A percentile compares a stretch with the other conserved stretches of the same genome.
phyloP scores from a whole-genome alignment of 2,113 vertebrate species.

The Sigmodon hispidus region DNA sequence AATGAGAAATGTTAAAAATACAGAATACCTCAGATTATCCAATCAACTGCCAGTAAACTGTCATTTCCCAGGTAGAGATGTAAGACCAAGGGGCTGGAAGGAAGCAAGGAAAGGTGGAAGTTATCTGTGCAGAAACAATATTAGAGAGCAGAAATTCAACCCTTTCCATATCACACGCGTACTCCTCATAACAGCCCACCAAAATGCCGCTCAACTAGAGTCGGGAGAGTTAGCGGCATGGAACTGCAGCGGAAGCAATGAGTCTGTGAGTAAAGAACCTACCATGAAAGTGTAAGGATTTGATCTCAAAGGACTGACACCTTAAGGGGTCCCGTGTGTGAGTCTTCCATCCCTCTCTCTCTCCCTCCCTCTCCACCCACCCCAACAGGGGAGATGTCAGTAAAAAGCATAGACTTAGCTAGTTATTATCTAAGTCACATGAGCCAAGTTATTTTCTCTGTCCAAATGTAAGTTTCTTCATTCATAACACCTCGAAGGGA shows the following conservation, averaged over 20 bases:
- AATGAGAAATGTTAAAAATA: constrained; percentile 1
- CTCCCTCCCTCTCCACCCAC: neutral
- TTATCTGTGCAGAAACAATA: neutral
- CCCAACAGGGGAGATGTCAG: neutral
- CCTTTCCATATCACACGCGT: neutral
- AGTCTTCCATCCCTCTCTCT: no score
- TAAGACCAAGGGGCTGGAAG: neutral
- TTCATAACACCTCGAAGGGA: neutral
- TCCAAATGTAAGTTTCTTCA: constrained; percentile 9
- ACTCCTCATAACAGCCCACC: neutral
- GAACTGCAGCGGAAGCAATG: neutral
- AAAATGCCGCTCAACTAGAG: neutral
- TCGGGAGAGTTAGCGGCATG: neutral
- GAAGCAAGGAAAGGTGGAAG: neutral
- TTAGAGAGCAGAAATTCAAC: neutral
- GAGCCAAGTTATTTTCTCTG: neutral
- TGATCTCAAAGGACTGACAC: neutral
- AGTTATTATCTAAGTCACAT: neutral
- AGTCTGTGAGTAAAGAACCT: accelerated
- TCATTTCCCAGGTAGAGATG: constrained; percentile 14
- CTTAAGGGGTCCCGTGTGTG: neutral
- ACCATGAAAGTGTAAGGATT: neutral
- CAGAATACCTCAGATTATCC: neutral
- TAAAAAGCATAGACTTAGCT: neutral
- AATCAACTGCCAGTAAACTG: constrained; percentile 8